Percentiles rank a stretch among this genome's conserved stretches.
Conservation (phyloP, 2,113 vertebrate species). For the Puma concolor region DNA sequence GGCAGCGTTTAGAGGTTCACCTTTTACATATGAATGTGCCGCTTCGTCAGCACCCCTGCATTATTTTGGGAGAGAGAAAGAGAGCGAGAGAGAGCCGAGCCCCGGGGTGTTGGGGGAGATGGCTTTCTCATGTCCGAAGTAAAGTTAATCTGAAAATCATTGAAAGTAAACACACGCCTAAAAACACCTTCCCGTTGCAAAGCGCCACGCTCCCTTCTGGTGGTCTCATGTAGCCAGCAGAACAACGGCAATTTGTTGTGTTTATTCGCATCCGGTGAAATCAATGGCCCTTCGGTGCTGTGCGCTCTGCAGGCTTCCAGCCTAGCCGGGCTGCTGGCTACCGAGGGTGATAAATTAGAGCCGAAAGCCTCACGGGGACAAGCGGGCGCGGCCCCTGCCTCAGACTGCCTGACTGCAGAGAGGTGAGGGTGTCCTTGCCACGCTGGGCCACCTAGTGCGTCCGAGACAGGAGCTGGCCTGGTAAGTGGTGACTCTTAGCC, state of each 20-base stretch:
- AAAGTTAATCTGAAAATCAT: not conserved
- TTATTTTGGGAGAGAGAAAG: not conserved
- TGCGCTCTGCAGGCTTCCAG: not conserved
- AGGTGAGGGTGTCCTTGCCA: slow-evolving; percentile 60
- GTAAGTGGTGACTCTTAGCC: slow-evolving; percentile 40
- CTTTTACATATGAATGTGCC: slow-evolving; percentile 54
- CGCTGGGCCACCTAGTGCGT: not conserved
- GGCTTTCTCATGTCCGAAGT: not conserved
- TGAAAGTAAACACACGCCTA: not conserved
- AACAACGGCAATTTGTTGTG: not conserved
- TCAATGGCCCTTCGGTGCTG: slow-evolving; percentile 5
- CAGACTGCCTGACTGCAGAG: slow-evolving; percentile 16
- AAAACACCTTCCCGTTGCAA: not conserved
- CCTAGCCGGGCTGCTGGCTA: not conserved
- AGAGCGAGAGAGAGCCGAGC: not conserved
- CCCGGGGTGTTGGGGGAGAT: not conserved
- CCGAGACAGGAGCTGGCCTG: slow-evolving; percentile 63
- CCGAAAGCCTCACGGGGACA: not conserved
- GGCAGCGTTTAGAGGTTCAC: not conserved
- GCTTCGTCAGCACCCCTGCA: not conserved
- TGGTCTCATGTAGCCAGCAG: not conserved
- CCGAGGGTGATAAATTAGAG: slow-evolving; percentile 50
- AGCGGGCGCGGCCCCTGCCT: not conserved
- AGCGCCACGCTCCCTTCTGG: not conserved
- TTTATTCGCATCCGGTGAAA: slow-evolving; percentile 10